Conservation (phyloP, 2,888 invertebrate species). For the Eilema caniola region DNA sequence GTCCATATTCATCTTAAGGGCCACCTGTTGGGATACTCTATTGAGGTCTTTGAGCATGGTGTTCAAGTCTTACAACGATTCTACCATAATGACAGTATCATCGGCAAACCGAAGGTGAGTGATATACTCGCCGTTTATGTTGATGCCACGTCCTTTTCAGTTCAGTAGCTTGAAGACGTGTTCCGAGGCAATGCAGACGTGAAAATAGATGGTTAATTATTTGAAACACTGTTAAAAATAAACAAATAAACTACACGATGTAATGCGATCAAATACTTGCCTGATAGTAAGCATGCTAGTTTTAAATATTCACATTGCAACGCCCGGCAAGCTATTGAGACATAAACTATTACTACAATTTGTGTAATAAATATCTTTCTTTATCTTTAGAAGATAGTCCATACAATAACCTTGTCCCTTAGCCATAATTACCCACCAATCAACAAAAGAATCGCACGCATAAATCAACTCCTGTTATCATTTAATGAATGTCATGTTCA, state of each 20-base stretch:
- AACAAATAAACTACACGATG: not conserved
- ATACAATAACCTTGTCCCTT: not conserved
- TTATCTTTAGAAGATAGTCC: not conserved
- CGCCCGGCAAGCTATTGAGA: not conserved
- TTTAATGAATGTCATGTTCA: not conserved
- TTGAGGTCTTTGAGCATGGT: too few relatives aligned
- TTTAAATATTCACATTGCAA: not conserved
- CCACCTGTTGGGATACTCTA: too few relatives aligned
- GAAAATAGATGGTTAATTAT: too few relatives aligned
- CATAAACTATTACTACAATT: not conserved
- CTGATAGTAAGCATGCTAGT: not conserved
- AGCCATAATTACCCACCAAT: not conserved
- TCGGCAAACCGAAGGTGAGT: too few relatives aligned
- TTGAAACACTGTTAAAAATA: too few relatives aligned
- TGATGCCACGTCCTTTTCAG: too few relatives aligned
- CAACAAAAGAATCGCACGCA: constrained; percentile 2
- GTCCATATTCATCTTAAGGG: too few relatives aligned
- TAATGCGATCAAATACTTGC: not conserved
- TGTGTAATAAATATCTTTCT: not conserved
- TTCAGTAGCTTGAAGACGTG: too few relatives aligned
- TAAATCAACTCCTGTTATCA: not conserved
- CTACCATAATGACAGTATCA: too few relatives aligned
- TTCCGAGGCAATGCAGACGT: too few relatives aligned
- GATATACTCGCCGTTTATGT: too few relatives aligned
- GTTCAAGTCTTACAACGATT: too few relatives aligned